Evolutionary conservation across 2,113 vertebrate genomes (phyloP).

Genomic region (Gallinago jamesoni): DNA sequence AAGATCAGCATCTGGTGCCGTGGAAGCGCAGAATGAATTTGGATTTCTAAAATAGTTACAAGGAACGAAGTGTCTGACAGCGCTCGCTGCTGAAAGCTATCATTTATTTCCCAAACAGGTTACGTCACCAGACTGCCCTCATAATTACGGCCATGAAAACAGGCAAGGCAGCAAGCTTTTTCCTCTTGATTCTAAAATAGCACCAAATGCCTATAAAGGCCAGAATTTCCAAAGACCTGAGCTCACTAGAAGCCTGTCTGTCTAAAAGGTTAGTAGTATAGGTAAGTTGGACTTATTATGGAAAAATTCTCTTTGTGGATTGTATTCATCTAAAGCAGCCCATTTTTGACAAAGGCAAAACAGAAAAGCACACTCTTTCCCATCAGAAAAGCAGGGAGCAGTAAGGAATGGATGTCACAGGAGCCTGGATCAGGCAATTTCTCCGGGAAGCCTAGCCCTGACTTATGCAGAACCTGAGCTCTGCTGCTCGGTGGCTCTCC

Average conservation of each 20-base stretch:
- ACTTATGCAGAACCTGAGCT: constrained; percentile 27
- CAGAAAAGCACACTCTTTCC: neutral
- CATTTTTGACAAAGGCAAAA: neutral
- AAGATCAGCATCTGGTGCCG: constrained; percentile 15
- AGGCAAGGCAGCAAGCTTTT: constrained; percentile 50
- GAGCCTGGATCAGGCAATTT: neutral
- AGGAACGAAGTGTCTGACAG: neutral
- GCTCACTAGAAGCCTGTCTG: constrained; percentile 17
- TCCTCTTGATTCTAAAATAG: constrained; percentile 55
- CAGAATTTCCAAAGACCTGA: constrained; percentile 43
- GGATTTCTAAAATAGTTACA: constrained; percentile 48
- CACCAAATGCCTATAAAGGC: constrained; percentile 18
- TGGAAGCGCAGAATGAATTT: neutral
- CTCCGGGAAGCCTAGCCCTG: neutral
- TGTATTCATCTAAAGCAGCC: neutral
- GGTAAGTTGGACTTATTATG: neutral
- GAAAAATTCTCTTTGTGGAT: neutral
- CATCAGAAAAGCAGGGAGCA: neutral
- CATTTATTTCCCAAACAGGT: constrained; percentile 53
- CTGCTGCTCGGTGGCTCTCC: neutral
- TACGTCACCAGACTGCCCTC: constrained; percentile 44
- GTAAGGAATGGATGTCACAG: neutral
- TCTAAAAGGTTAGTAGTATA: neutral
- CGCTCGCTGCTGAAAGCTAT: constrained; percentile 22
- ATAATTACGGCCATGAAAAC: constrained; percentile 50